phyloP scores from a whole-genome alignment of 2,888 invertebrate species.

The Baronia brevicornis region DNA sequence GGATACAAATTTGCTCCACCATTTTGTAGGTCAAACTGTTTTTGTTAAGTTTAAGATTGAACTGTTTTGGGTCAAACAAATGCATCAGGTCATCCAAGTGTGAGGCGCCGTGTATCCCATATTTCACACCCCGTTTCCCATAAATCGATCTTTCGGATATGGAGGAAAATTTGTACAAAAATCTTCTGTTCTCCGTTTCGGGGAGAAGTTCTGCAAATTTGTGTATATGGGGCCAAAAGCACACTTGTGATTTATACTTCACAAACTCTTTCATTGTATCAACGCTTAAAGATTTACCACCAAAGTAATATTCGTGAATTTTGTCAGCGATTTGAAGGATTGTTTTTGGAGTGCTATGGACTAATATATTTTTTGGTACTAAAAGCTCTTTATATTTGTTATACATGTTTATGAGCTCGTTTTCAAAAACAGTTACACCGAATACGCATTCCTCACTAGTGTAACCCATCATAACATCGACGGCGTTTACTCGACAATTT shows the following conservation, averaged over 20 bases:
- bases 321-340: slow-evolving; percentile 29
- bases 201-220: slow-evolving; percentile 23
- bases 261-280: slow-evolving; percentile 29
- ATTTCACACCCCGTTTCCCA: slow-evolving; percentile 26
- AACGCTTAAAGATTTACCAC: slow-evolving; percentile 22
- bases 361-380: slow-evolving; percentile 29
- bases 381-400: no score
- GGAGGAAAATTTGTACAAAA: slow-evolving; percentile 35
- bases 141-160: slow-evolving; percentile 37
- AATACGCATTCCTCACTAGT: slow-evolving; percentile 81
- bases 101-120: slow-evolving; percentile 33
- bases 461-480: slow-evolving; percentile 80
- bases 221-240: no score
- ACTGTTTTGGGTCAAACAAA: slow-evolving; percentile 33
- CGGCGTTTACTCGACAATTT: slow-evolving; percentile 48
- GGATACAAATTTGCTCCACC: slow-evolving; percentile 32
- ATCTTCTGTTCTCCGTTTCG: slow-evolving; percentile 21
- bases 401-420: no score
- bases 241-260: no score
- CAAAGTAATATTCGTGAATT: slow-evolving; percentile 36
- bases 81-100: slow-evolving; percentile 49
- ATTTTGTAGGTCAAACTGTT: slow-evolving; percentile 32
- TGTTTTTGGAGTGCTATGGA: slow-evolving; percentile 21
- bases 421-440: no score
- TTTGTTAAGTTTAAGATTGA: slow-evolving; percentile 31